phyloP scores from a whole-genome alignment of 2,888 invertebrate species.

The Ptycholaimellus sp. region DNA sequence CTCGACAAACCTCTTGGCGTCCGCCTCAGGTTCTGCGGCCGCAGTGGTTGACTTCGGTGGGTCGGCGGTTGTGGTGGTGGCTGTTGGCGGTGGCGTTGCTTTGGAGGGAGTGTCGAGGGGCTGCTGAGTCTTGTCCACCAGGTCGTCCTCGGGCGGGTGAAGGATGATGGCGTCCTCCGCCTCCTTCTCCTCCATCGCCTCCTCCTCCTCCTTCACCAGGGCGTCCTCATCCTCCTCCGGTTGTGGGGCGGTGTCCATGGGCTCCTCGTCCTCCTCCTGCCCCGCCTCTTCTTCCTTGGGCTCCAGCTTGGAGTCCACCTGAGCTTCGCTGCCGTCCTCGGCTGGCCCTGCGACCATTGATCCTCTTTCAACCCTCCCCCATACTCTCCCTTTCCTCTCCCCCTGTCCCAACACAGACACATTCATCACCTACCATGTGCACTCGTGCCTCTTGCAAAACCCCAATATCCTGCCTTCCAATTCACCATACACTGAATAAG shows the following conservation, averaged over 20 bases:
- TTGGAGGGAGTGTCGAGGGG: neutral
- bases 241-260: conserved; percentile 8
- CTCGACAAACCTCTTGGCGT: too few species aligned
- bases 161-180: neutral
- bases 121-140: conserved; percentile 4
- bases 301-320: conserved; percentile 2
- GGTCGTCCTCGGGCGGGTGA: neutral
- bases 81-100: neutral
- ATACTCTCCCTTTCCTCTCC: too few species aligned
- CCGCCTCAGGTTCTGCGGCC: too few species aligned
- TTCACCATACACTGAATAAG: too few species aligned
- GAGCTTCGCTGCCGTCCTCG: conserved; percentile 2
- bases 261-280: conserved; percentile 8
- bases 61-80: neutral
- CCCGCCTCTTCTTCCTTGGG: conserved; percentile 8
- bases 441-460: too few species aligned
- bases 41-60: neutral
- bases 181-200: neutral
- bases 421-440: too few species aligned
- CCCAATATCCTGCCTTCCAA: too few species aligned
- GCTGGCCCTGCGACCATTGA: neutral
- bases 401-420: too few species aligned
- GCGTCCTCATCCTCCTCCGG: conserved; percentile 8
- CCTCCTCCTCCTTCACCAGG: conserved; percentile 5
- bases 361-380: neutral